These are phyloP conservation scores for Bembecia ichneumoniformis DNA, from an alignment of 2,888 invertebrate genomes.

Conservation along the genomic window DNA sequence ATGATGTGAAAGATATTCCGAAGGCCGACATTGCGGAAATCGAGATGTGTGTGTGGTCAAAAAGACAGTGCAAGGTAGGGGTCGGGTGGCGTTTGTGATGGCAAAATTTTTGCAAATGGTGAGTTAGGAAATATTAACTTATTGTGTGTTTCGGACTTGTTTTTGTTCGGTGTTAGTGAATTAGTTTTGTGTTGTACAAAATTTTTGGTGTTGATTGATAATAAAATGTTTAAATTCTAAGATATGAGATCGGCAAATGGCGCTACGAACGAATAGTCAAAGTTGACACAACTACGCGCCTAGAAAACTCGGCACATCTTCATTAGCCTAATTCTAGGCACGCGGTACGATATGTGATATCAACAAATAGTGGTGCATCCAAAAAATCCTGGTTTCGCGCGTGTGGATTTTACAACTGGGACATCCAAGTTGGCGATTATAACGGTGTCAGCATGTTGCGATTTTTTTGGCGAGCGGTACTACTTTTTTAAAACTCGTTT, in stretches of 20 bases:
- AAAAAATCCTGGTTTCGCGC: constrained; percentile 53
- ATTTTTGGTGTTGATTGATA: constrained; percentile 56
- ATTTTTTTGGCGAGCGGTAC: constrained; percentile 74
- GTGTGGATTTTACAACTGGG: constrained; percentile 65
- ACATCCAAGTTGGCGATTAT: constrained; percentile 73
- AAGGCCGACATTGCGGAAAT: constrained; percentile 76
- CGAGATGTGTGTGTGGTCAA: constrained; percentile 74
- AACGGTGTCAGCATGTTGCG: constrained; percentile 74
- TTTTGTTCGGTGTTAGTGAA: constrained; percentile 56
- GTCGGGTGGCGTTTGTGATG: constrained; percentile 85
- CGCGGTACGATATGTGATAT: constrained; percentile 57
- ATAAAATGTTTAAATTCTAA: constrained; percentile 57
- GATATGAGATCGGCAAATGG: constrained; percentile 70
- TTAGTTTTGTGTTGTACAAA: constrained; percentile 47
- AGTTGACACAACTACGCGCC: constrained; percentile 73
- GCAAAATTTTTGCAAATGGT: constrained; percentile 84
- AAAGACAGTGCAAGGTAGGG: constrained; percentile 82
- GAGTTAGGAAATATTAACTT: constrained; percentile 73
- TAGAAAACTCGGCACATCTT: constrained; percentile 58
- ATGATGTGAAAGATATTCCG: constrained; percentile 77
- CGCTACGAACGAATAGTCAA: constrained; percentile 71
- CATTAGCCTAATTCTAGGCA: constrained; percentile 50
- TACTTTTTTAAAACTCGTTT: constrained; percentile 73
- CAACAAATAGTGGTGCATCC: constrained; percentile 62
- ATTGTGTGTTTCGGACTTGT: constrained; percentile 42